phyloP scores from a whole-genome alignment of 1,140 invertebrate genomes.

The Cotesia glomerata region DNA sequence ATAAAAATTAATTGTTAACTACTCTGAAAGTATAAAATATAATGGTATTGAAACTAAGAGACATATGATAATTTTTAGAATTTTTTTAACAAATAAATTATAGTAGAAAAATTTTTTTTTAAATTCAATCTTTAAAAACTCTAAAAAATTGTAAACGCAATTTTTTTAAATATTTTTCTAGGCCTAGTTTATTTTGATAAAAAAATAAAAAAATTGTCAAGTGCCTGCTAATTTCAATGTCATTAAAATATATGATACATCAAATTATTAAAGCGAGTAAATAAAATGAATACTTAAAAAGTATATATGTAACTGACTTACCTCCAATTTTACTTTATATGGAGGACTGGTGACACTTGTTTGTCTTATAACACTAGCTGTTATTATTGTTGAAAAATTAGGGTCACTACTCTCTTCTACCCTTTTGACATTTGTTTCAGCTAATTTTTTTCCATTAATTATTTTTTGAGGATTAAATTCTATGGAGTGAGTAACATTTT shows the following conservation, averaged over 20 bases:
- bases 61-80: too few relatives aligned
- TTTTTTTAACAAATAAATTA: too few relatives aligned
- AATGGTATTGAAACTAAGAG: too few relatives aligned
- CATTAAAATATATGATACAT: not conserved
- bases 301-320: not conserved
- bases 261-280: not conserved
- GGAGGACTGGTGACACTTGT: not conserved
- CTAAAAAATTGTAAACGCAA: too few relatives aligned
- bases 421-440: not conserved
- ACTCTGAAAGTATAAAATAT: not conserved
- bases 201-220: too few relatives aligned
- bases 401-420: conserved; percentile 6
- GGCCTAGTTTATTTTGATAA: too few relatives aligned
- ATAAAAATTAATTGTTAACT: conserved; percentile 9
- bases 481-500: not conserved
- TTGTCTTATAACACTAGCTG: not conserved
- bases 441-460: conserved; percentile 2
- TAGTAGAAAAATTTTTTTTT: too few relatives aligned
- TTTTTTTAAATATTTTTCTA: too few relatives aligned
- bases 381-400: not conserved
- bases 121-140: too few relatives aligned
- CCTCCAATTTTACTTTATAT: not conserved
- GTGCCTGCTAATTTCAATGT: not conserved
- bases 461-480: conserved; percentile 17
- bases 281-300: not conserved